phyloP scores from a whole-genome alignment of 2,888 invertebrate species.

The Oxycera nigricornis region DNA sequence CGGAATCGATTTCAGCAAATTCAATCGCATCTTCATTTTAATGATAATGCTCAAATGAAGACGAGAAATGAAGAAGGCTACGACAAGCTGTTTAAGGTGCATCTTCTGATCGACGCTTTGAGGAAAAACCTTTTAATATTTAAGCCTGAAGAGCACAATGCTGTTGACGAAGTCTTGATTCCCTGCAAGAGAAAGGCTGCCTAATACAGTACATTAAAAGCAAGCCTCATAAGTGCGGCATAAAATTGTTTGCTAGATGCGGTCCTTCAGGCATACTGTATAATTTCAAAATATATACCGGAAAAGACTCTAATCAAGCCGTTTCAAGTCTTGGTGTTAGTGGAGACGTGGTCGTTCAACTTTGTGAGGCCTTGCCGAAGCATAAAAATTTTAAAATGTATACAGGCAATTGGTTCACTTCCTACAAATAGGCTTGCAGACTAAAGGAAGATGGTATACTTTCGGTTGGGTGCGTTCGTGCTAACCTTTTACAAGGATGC shows the following conservation, averaged over 20 bases:
- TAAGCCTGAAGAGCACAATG: background rate
- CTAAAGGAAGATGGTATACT: background rate
- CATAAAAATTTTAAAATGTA: background rate
- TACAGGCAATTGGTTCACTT: background rate
- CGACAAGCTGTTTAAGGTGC: background rate
- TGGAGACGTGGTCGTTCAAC: background rate
- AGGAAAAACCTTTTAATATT: background rate
- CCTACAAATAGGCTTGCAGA: background rate
- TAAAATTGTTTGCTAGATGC: background rate
- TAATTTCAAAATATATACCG: background rate
- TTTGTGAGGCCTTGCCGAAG: background rate
- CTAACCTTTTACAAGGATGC: background rate
- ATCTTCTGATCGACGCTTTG: background rate
- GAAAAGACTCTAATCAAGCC: background rate
- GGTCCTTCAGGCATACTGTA: background rate
- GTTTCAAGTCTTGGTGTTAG: too few species aligned
- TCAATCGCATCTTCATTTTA: background rate
- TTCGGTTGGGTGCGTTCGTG: background rate
- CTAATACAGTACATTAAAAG: background rate
- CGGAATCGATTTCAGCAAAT: background rate
- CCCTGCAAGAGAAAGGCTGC: background rate
- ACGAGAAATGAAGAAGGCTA: background rate
- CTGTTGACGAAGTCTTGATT: background rate
- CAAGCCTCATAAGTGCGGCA: background rate
- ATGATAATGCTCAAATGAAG: conserved; percentile 3